A percentile compares a stretch with the other conserved stretches of the same genome.
phyloP scores from a whole-genome alignment of 2,888 invertebrate species.

The Drosophila demipolita region DNA sequence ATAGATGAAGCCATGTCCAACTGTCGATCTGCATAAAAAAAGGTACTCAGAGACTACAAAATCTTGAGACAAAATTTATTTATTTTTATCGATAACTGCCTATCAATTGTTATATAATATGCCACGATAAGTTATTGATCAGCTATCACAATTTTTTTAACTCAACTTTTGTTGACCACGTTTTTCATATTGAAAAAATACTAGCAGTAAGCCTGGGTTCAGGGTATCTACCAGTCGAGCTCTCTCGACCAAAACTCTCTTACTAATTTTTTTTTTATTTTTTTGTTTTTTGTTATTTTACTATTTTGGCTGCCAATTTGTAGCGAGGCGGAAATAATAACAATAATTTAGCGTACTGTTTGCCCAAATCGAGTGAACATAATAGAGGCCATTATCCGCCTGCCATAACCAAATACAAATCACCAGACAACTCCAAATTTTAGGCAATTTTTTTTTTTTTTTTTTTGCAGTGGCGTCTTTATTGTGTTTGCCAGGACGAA shows the following conservation, averaged over 20 bases:
- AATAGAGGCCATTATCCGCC: slow-evolving; percentile 64
- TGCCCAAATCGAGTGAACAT: slow-evolving; percentile 80
- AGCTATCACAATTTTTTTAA: not conserved
- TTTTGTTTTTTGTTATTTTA: slow-evolving; percentile 16
- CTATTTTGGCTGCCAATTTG: slow-evolving; percentile 64
- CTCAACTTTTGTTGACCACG: not conserved
- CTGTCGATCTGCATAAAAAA: not conserved
- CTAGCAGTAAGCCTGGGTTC: rapidly evolving
- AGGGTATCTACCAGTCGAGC: not conserved
- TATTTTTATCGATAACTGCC: not conserved
- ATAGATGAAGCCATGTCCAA: not conserved
- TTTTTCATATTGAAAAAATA: not conserved
- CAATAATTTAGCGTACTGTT: slow-evolving; percentile 77
- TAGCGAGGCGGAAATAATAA: slow-evolving; percentile 71
- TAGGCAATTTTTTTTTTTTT: slow-evolving; percentile 14
- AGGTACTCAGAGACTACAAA: not conserved
- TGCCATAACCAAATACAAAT: slow-evolving; percentile 58
- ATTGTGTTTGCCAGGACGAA: slow-evolving; percentile 33
- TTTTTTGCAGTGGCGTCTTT: slow-evolving; percentile 38
- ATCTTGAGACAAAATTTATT: not conserved
- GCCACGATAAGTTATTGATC: not conserved
- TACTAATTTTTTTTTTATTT: not conserved
- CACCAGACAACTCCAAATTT: slow-evolving; percentile 23
- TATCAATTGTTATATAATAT: not conserved
- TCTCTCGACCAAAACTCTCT: not conserved